These are phyloP conservation scores for Cerceris ruficornis DNA, from an alignment of 2,888 invertebrate genomes.

Conservation along the genomic window DNA sequence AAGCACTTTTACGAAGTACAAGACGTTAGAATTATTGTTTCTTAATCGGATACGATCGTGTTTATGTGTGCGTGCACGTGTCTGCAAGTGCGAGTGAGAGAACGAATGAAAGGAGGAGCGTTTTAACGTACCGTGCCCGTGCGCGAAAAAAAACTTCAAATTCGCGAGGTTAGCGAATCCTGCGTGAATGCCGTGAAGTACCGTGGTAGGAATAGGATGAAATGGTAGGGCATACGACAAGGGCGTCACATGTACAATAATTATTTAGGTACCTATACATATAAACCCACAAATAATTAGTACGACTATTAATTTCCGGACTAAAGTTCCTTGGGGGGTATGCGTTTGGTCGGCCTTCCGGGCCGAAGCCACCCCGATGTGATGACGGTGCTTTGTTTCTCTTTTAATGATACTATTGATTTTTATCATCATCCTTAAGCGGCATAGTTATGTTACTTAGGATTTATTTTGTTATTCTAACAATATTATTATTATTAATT, in stretches of 20 bases:
- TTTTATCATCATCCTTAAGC: slow-evolving; percentile 69
- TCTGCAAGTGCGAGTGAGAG: not conserved
- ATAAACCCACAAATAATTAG: slow-evolving; percentile 45
- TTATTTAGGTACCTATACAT: slow-evolving; percentile 60
- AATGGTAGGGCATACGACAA: slow-evolving; percentile 37
- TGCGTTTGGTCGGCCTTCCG: slow-evolving; percentile 60
- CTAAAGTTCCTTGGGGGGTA: slow-evolving; percentile 79
- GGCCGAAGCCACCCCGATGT: slow-evolving; percentile 75
- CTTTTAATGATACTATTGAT: slow-evolving; percentile 69
- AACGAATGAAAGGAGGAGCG: not conserved
- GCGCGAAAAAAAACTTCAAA: too few species aligned
- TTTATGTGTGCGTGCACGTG: slow-evolving; percentile 1
- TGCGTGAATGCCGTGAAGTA: not conserved
- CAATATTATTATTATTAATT: slow-evolving; percentile 65
- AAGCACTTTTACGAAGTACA: slow-evolving; percentile 69
- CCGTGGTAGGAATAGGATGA: slow-evolving; percentile 20
- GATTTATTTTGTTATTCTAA: slow-evolving; percentile 76
- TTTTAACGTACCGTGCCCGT: too few species aligned
- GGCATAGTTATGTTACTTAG: slow-evolving; percentile 72
- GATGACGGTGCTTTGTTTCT: slow-evolving; percentile 81
- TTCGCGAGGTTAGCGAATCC: too few species aligned
- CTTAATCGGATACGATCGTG: slow-evolving; percentile 30
- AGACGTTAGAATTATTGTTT: slow-evolving; percentile 60
- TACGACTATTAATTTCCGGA: slow-evolving; percentile 72
- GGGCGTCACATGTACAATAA: slow-evolving; percentile 64